These are phyloP conservation scores for Linnaemya tessellans DNA, from an alignment of 2,888 invertebrate genomes.

Conservation along the genomic window DNA sequence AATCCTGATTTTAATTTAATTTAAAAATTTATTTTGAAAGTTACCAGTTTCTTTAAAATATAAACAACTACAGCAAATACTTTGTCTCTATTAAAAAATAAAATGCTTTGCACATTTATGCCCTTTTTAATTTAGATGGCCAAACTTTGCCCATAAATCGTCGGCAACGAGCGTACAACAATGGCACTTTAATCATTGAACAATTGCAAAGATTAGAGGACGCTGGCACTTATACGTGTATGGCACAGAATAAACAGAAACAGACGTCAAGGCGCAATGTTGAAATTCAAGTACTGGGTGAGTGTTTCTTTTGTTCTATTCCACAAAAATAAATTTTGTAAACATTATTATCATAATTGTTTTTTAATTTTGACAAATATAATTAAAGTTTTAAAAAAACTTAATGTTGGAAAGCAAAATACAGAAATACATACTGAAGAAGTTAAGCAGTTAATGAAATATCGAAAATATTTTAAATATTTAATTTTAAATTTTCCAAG, in stretches of 20 bases:
- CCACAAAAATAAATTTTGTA: slow-evolving; percentile 74
- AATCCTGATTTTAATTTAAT: too few relatives aligned
- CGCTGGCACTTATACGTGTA: slow-evolving; percentile 95
- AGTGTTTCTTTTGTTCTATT: slow-evolving; percentile 74
- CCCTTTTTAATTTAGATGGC: slow-evolving; percentile 86
- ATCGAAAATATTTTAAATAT: too few relatives aligned
- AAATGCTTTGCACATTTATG: background rate
- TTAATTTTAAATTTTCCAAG: too few relatives aligned
- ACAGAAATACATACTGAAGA: too few relatives aligned
- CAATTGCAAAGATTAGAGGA: slow-evolving; percentile 93
- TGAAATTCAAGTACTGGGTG: slow-evolving; percentile 89
- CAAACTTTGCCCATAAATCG: slow-evolving; percentile 93
- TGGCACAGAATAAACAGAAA: slow-evolving; percentile 92
- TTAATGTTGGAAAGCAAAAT: too few relatives aligned
- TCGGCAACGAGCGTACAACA: slow-evolving; percentile 92
- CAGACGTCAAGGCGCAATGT: slow-evolving; percentile 90
- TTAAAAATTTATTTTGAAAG: too few relatives aligned
- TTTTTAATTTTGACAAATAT: background rate
- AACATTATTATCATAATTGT: background rate
- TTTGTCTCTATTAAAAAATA: background rate
- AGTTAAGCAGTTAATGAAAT: too few relatives aligned
- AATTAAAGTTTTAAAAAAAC: background rate
- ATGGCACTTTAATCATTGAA: slow-evolving; percentile 93
- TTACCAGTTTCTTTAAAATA: background rate
- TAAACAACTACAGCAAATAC: background rate